Evolutionary conservation across 2,797 vertebrate genomes (phyloP), one percentile per base, ranked within the genome.

Genomic region (Malurus splendens): DNA sequence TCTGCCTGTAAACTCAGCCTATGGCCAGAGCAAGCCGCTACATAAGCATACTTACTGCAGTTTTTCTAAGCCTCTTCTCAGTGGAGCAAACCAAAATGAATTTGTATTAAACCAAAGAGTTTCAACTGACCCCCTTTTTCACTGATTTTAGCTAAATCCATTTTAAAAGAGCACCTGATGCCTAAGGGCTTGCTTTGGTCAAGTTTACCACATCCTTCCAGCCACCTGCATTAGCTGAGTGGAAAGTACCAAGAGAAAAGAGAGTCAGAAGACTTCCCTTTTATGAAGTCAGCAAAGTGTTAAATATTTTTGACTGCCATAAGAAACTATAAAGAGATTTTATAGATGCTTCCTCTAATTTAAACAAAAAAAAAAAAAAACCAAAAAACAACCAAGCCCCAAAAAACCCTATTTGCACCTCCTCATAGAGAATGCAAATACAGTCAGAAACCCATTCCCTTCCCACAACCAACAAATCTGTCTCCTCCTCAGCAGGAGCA

Each of bases 401-500:
- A 25, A 23, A 19, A 77, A 67, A 28, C 0, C 1, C 4, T 25
- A 13, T 44, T 44, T 13, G 1, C 55, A 62, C 12, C 24, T 81
- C 25, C 42, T 30, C 22, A 65, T 30, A 50, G 9, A 76, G 60
- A 25, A 82, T 24, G 45, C 27, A 86, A 83, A 76, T 42, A 83
- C 50, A 75, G 42, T 61, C 1, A 0, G 84, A 33, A 48, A 56
- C 51, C 9, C 2, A 0, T 54, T 68, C 33, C 67, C 48, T 38
- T 66, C 64, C 56, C 3, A 10, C 20, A 14, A 42, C 1, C 7
- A 70, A 74, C 1, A 0, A 76, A 87, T 66, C 74, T 32, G 3
- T 78, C 74, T 89, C 61, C 68, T 77, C 66, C 71, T 73, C 85
- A 68, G 57, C 44, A 84, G 66, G 51, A 92, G 51, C 12, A 36